Base-by-base conservation (phyloP, 1,140 invertebrate species). In the Aphis craccivora region DNA sequence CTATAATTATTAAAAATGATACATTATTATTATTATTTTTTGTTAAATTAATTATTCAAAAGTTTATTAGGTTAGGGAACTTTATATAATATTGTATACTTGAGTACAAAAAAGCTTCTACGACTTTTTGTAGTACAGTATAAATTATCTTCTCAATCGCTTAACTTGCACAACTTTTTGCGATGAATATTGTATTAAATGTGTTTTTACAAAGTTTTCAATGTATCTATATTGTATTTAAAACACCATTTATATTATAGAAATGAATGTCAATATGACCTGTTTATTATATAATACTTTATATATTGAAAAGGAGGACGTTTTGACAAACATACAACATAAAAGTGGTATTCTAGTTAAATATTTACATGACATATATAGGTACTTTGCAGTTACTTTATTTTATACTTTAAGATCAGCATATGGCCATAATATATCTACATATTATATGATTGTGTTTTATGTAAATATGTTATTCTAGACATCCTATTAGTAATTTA, bases 131-230 rank as follows among this genome's bases (percentile, higher is more conserved):
- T 22, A 20, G 45, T 43, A 76, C 14, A 76, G 20, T 35, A 76
- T 76, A 88, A 88, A 88, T 35, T 88, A 48, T 88, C 43, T 88
- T 51, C 18, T 88, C 86, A 20, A 88, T 88, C 45, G 43, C n/a
- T 88, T 25, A 88, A 88, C 86, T 88, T 88, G 48, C 86, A 35
- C 86, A 88, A 48, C 86, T 88, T n/a, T n/a, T 88, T 35, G 20
- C 45, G 18, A 40, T 48, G 45, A 88, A 88, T 88, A 48, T 48
- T 48, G 30, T 45, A 45, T 88, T 51, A 48, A 88, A 51, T n/a
- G 45, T 30, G 45, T 88, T 88, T 30, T 43, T 48, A 48, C 30
- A 87, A 48, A 87, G 84, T 87, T 88, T 88, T 35, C 45, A 2
- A 37, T 37, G 30, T 51, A 18, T 14, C 60, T 87, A 87, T 8